These are phyloP conservation scores for Epinephelus fuscoguttatus DNA, from an alignment of 2,113 vertebrate species.

Conservation along the genomic window DNA sequence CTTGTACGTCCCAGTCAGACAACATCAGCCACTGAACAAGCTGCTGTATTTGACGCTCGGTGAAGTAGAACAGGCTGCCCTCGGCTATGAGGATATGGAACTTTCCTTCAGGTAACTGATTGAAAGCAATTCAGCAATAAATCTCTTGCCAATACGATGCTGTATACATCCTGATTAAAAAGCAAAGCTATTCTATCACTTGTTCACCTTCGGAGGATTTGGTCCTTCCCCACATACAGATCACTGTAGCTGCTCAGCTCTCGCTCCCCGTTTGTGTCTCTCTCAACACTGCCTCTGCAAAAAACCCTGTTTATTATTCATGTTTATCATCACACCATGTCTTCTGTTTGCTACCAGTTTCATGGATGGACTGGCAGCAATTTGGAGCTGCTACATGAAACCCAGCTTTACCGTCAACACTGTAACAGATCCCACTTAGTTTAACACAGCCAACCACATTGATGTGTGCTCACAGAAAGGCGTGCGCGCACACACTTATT, in stretches of 20 bases:
- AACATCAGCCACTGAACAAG: no score
- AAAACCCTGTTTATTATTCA: constrained; percentile 73
- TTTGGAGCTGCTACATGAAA: constrained; percentile 71
- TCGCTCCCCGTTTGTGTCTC: constrained; percentile 33
- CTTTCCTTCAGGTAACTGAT: constrained; percentile 39
- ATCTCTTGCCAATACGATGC: constrained; percentile 39
- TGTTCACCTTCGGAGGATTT: constrained; percentile 59
- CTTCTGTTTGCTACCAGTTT: constrained; percentile 77
- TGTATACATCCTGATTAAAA: constrained; percentile 60
- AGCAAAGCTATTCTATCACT: constrained; percentile 36
- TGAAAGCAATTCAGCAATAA: constrained; percentile 55
- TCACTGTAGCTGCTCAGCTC: constrained; percentile 31
- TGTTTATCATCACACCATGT: constrained; percentile 79
- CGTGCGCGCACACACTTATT: constrained; percentile 25
- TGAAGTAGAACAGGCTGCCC: background rate
- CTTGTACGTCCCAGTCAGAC: no score
- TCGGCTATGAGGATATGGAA: background rate
- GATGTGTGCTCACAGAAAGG: constrained; percentile 52
- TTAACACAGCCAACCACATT: constrained; percentile 57
- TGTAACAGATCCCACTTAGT: constrained; percentile 77
- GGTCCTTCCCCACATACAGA: constrained; percentile 50
- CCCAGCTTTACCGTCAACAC: constrained; percentile 73
- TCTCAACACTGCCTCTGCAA: constrained; percentile 48
- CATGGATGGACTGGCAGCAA: constrained; percentile 77
- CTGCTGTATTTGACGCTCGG: no score